A percentile compares a stretch with the other conserved stretches of the same genome.
Conservation (phyloP, 2,888 invertebrate species). For the Drosophila robusta region DNA sequence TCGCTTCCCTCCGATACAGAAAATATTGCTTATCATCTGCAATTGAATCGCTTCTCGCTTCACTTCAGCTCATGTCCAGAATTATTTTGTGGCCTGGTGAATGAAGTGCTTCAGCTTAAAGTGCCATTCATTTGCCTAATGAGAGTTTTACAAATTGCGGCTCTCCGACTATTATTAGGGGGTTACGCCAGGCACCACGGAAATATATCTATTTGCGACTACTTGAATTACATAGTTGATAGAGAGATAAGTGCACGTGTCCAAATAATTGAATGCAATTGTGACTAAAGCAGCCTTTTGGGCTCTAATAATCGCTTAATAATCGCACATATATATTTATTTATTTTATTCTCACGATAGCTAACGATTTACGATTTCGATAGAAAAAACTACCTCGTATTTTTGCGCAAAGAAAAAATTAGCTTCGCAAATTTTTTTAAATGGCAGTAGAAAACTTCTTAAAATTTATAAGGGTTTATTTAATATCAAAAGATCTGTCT, state of each 20-base stretch:
- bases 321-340: neutral
- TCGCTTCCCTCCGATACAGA: too few species aligned
- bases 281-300: neutral
- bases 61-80: neutral
- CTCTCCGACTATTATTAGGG: neutral
- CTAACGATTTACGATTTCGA: neutral
- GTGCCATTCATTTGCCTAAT: conserved; percentile 6
- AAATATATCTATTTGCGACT: neutral
- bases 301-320: conserved; percentile 8
- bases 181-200: neutral
- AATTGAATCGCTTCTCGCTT: neutral
- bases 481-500: too few species aligned
- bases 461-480: too few species aligned
- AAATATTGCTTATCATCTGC: neutral
- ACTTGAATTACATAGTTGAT: neutral
- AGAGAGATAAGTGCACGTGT: conserved; percentile 6
- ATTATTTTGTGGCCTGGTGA: neutral
- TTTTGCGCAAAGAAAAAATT: neutral
- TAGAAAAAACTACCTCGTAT: neutral
- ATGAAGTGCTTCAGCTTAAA: neutral
- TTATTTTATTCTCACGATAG: conserved; percentile 6
- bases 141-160: conserved; percentile 10
- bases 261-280: neutral
- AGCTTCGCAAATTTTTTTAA: too few species aligned
- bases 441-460: too few species aligned